phyloP scores from a whole-genome alignment of 2,888 invertebrate genomes.

The Cenopis cana region DNA sequence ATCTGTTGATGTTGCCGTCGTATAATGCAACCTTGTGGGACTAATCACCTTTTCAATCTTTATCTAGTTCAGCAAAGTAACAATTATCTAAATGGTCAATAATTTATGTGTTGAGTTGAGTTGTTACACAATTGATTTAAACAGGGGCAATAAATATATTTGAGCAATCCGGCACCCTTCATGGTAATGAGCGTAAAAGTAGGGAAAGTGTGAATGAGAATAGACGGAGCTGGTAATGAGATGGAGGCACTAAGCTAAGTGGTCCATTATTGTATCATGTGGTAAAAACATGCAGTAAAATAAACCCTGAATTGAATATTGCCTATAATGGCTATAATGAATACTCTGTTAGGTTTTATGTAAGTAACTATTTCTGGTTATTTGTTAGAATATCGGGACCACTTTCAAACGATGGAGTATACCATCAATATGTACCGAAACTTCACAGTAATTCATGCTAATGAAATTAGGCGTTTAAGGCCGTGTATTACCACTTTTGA shows the following conservation, averaged over 20 bases:
- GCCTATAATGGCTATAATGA: no score
- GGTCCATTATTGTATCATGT: background rate
- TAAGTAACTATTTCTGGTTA: no score
- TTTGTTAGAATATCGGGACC: no score
- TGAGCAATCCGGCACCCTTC: slow-evolving; percentile 37
- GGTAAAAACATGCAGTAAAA: background rate
- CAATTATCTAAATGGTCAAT: slow-evolving; percentile 39
- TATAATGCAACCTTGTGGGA: slow-evolving; percentile 26
- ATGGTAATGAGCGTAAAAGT: slow-evolving; percentile 47
- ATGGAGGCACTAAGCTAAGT: slow-evolving; percentile 13
- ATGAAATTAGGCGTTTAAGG: no score
- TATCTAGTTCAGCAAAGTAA: slow-evolving; percentile 32
- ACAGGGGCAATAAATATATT: slow-evolving; percentile 35
- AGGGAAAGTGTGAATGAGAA: slow-evolving; percentile 37
- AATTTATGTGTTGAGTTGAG: slow-evolving; percentile 31
- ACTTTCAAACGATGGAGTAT: no score
- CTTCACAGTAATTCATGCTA: no score
- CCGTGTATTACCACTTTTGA: no score
- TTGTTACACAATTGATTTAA: slow-evolving; percentile 32
- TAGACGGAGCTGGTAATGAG: slow-evolving; percentile 11
- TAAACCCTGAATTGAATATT: background rate
- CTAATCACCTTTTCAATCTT: slow-evolving; percentile 28
- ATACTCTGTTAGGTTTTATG: no score
- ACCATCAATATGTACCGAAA: no score
- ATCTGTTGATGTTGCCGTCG: slow-evolving; percentile 11